Evolutionary conservation across 2,888 invertebrate genomes (phyloP).

Genomic region (Thera obeliscata): DNA sequence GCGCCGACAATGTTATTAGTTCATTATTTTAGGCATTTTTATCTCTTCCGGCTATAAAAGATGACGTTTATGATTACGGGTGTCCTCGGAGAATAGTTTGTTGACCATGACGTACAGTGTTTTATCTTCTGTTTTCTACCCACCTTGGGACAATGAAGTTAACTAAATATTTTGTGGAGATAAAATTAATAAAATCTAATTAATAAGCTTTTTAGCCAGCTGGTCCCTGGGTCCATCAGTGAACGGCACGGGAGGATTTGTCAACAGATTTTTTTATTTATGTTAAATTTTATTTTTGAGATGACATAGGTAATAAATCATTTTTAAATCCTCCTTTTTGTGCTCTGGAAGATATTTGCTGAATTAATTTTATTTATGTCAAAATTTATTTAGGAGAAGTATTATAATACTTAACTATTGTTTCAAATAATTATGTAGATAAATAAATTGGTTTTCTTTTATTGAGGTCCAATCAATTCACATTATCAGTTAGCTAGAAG

Average conservation of each 20-base stretch:
- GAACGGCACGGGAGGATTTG: neutral
- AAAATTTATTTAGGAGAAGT: no score
- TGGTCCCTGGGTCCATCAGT: neutral
- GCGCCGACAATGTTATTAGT: slow-evolving; percentile 70
- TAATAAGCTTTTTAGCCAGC: neutral
- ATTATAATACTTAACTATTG: no score
- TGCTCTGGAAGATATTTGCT: no score
- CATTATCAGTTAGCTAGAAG: no score
- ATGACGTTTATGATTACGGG: slow-evolving; percentile 65
- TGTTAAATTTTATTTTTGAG: no score
- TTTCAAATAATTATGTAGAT: no score
- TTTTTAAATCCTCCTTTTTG: no score
- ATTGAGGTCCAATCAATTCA: no score
- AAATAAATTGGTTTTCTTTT: no score
- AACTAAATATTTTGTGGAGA: neutral
- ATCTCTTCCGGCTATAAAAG: slow-evolving; percentile 76
- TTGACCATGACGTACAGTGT: slow-evolving; percentile 46
- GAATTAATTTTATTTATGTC: no score
- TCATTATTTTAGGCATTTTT: slow-evolving; percentile 80
- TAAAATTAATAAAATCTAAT: neutral
- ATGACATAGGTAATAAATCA: no score
- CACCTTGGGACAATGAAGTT: neutral
- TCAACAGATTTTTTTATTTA: neutral
- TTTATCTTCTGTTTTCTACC: slow-evolving; percentile 22
- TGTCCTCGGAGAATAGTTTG: slow-evolving; percentile 53